phyloP scores from a whole-genome alignment of 2,888 invertebrate species.

The Cryptophagus acutangulus region DNA sequence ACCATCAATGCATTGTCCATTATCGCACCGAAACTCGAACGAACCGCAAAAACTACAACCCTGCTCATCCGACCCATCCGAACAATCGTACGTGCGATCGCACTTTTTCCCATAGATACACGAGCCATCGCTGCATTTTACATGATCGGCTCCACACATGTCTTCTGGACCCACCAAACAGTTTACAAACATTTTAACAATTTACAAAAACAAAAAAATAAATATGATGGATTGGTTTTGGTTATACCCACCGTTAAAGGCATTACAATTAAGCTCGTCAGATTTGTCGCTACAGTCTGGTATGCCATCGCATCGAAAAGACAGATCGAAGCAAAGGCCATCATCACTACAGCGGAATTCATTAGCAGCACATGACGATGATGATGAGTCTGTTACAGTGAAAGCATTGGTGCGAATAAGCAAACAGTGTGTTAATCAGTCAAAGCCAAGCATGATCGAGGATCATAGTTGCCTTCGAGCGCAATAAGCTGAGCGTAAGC shows the following conservation, averaged over 20 bases:
- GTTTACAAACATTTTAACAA: neutral
- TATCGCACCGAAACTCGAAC: constrained; percentile 37
- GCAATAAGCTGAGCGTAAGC: no score
- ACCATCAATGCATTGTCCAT: constrained; percentile 50
- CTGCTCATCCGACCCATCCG: constrained; percentile 69
- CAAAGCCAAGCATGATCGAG: no score
- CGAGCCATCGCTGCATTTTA: constrained; percentile 51
- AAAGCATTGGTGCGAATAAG: constrained; percentile 24
- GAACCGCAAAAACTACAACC: constrained; percentile 48
- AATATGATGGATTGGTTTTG: neutral
- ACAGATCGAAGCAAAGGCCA: constrained; percentile 55
- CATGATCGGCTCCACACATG: constrained; percentile 50
- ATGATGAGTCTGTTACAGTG: constrained; percentile 39
- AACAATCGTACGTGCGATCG: constrained; percentile 67
- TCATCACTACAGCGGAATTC: constrained; percentile 60
- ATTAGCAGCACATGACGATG: constrained; percentile 51
- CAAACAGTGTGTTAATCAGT: constrained; percentile 5
- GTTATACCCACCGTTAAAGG: constrained; percentile 34
- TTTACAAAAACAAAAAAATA: neutral
- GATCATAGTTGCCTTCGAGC: no score
- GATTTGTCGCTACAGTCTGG: constrained; percentile 53
- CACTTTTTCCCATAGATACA: constrained; percentile 45
- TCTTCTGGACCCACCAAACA: neutral
- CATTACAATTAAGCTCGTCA: constrained; percentile 51
- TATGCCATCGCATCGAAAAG: constrained; percentile 51